Evolutionary conservation across 92 coral and sea anemone genomes (phyloP), one percentile per base, ranked within the genome.

Genomic region (Heliopora coerulea): DNA sequence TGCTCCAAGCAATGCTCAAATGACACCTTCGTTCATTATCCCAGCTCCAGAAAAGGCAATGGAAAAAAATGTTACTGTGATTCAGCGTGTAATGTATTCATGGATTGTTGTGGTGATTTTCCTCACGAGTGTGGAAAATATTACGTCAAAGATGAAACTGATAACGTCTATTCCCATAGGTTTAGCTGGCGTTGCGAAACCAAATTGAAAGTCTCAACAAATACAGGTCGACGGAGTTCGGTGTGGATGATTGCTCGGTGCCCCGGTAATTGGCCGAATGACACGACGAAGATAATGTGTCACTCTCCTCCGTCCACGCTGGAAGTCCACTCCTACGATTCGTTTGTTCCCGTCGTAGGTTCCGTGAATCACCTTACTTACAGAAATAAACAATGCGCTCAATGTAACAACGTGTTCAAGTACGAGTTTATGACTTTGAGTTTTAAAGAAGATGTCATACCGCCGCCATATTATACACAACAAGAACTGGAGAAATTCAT

Each of bases 31-130:
- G 17, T 46, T 6, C 52, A 4, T 11, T 15, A n/a, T 46, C 15
- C n/a, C 15, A 7, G n/a, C 52, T 8, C 14, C 52, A 6, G 12
- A 15, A 46, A 8, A 8, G 17, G 52, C 3, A n/a, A 46, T 15
- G 61, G 13, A 8, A 7, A 46, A 46, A 8, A 46, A 23, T 70
- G 77, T 34, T 29, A 70, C 42, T 70, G 77, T n/a, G 77, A 70
- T 34, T 14, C 11, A 39, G 49, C 63, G 26, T 70, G 77, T 23
- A 37, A 70, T 35, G 33, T 54, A 10, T 70, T 70, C 29, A 21
- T 14, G 31, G 77, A 70, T 34, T 70, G 77, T 41, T 70, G 77
- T 27, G 42, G 77, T 37, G 77, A 70, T 35, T 70, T 49, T 32
- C 27, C 39, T 10, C 20, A 70, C 32, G 25, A 20, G 17, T 67